Percentiles rank a stretch among this genome's conserved stretches.
These are phyloP conservation scores for Ophthalmotilapia sp. DNA, from an alignment of 2,113 vertebrate genomes.

Conservation along the genomic window DNA sequence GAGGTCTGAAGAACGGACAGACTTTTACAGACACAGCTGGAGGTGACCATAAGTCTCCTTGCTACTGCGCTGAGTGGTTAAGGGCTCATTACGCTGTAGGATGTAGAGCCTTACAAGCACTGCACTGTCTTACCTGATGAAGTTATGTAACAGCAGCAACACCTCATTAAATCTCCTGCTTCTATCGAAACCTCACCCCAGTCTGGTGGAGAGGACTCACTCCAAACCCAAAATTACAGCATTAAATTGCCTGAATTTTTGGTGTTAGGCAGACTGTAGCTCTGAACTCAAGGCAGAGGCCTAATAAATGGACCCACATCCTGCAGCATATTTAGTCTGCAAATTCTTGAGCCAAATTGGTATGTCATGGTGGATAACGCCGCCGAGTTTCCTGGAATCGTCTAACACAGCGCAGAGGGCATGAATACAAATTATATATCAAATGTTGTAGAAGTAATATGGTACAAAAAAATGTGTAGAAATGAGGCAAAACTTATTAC, in stretches of 20 bases:
- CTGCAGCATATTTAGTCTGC: slow-evolving; percentile 32
- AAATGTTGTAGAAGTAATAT: slow-evolving; percentile 1
- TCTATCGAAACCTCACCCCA: slow-evolving; percentile 13
- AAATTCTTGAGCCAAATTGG: slow-evolving; percentile 41
- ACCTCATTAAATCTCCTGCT: slow-evolving; percentile 36
- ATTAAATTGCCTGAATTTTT: slow-evolving; percentile 31
- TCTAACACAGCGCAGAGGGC: neutral
- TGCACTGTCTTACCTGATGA: slow-evolving; percentile 28
- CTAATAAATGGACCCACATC: slow-evolving; percentile 47
- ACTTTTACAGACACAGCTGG: slow-evolving; percentile 33
- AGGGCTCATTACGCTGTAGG: slow-evolving; percentile 30
- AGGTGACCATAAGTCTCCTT: slow-evolving; percentile 23
- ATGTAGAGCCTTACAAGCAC: slow-evolving; percentile 9
- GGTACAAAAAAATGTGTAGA: neutral
- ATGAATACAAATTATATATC: slow-evolving; percentile 34
- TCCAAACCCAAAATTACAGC: slow-evolving; percentile 48
- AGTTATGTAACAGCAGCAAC: slow-evolving; percentile 27
- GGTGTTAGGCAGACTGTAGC: slow-evolving; percentile 35
- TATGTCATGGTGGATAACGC: slow-evolving; percentile 39
- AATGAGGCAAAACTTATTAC: neutral
- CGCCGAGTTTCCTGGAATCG: slow-evolving; percentile 28
- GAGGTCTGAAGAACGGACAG: neutral
- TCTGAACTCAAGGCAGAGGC: slow-evolving; percentile 27
- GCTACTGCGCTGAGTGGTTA: neutral
- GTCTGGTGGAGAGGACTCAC: neutral